Base-by-base conservation (phyloP, 2,113 vertebrate genomes). In the Dendrocopos noguchii region DNA sequence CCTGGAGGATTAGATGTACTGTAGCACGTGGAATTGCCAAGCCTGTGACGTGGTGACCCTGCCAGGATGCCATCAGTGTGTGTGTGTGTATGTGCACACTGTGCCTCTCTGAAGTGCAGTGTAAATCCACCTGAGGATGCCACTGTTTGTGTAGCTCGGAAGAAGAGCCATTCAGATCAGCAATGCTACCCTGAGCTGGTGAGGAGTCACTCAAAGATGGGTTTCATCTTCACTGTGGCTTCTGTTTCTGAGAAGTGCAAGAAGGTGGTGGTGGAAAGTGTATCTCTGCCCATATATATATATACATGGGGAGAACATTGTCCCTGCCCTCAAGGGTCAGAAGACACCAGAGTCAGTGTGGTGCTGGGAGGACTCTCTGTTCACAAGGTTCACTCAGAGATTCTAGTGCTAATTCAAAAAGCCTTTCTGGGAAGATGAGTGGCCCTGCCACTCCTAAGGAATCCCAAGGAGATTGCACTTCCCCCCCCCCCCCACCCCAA, bases 401-500 rank as follows among this genome's bases (percentile, higher is more conserved):
- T 50, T 71, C 75, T 20, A 44, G 25, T 0, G 0, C 9, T 42
- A 67, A 12, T 25, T 52, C 50, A 52, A 25, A 44, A 52, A 52
- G 22, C 50, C 24, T 52, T 25, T 12, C 50, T 77, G 36, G n/a
- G n/a, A n/a, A n/a, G 36, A 8, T 24, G 53, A 66, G 33, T 6
- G 46, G 53, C 7, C 3, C 0, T 29, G 21, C 17, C 5, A 2
- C 22, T n/a, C 15, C 15, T 15, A 20, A 33, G 50, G 12, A 7
- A 28, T 25, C 29, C 6, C 2, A 16, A 25, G 12, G 17, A 29
- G 5, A 10, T 12, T 52, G 22, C 2, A 31, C 29, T 44, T 52
- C 44, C 39, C 10, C 39, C 39, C 10, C 39, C 39, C 0, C n/a
- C n/a, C n/a, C n/a, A n/a, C n/a, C n/a, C n/a, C n/a, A n/a, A 1